A percentile compares a stretch with the other conserved stretches of the same genome.
Conservation (phyloP, 2,888 invertebrate genomes). For the Drosophila demipolita region DNA sequence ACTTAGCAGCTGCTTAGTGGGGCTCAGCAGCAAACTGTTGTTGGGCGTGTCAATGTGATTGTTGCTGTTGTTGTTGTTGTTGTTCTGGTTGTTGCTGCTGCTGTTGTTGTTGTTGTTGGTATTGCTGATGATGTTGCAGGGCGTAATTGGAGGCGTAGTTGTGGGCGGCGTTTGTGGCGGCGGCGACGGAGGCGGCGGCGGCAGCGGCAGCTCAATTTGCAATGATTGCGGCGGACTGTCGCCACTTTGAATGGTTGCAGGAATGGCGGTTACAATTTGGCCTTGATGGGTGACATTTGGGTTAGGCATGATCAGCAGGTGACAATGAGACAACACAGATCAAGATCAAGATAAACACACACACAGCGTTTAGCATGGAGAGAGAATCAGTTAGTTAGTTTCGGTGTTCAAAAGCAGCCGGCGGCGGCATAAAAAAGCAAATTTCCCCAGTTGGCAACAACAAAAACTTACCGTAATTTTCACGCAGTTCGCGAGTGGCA, state of each 20-base stretch:
- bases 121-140: constrained; percentile 67
- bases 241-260: constrained; percentile 83
- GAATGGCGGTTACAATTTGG: constrained; percentile 85
- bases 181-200: neutral
- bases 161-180: constrained; percentile 22
- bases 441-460: neutral
- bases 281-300: constrained; percentile 67
- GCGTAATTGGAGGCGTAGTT: constrained; percentile 38
- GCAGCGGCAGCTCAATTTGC: constrained; percentile 53
- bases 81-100: constrained; percentile 55
- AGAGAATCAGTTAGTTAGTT: constrained; percentile 71
- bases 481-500: constrained; percentile 78
- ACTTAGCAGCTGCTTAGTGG: constrained; percentile 76
- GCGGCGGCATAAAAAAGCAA: constrained; percentile 26
- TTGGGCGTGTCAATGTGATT: constrained; percentile 64
- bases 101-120: constrained; percentile 20
- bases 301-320: constrained; percentile 66
- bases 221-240: constrained; percentile 84
- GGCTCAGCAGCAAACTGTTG: constrained; percentile 77
- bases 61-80: constrained; percentile 54
- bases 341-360: constrained; percentile 29
- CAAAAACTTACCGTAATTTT: constrained; percentile 80
- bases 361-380: constrained; percentile 66
- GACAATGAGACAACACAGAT: constrained; percentile 55
- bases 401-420: constrained; percentile 46